phyloP scores from a whole-genome alignment of 1,140 invertebrate genomes.

The Drosophila novamexicana region DNA sequence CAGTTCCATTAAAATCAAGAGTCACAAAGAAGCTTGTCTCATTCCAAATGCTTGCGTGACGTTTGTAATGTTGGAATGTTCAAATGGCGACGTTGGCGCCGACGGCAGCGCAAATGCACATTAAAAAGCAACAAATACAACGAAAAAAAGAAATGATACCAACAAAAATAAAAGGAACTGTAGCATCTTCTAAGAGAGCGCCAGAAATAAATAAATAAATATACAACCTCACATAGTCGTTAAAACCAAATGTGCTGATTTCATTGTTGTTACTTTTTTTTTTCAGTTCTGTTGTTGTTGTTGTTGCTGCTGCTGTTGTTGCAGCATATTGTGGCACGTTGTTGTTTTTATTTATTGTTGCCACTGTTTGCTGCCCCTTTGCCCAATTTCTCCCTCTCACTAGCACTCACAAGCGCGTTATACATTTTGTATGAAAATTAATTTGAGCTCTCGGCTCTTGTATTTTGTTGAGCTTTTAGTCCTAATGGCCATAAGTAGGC shows the following conservation, averaged over 20 bases:
- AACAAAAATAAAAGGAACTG: conserved; percentile 23
- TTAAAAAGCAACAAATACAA: conserved; percentile 71
- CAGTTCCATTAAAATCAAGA: conserved; percentile 43
- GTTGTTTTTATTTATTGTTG: conserved; percentile 46
- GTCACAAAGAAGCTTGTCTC: conserved; percentile 26
- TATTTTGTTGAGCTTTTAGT: conserved; percentile 71
- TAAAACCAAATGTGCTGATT: conserved; percentile 82
- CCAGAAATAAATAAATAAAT: conserved; percentile 20
- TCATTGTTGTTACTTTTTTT: conserved; percentile 50
- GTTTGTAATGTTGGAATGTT: conserved; percentile 61
- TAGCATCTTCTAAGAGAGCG: conserved; percentile 52
- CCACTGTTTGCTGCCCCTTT: conserved; percentile 34
- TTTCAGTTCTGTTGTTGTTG: conserved; percentile 8
- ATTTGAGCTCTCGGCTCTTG: conserved; percentile 71
- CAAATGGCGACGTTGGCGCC: conserved; percentile 60
- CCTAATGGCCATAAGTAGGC: conserved; percentile 76
- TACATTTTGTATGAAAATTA: conserved; percentile 80
- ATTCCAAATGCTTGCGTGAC: conserved; percentile 45
- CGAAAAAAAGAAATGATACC: conserved; percentile 15
- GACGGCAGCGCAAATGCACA: conserved; percentile 66
- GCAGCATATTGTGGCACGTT: conserved; percentile 37
- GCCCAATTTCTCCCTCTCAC: neutral
- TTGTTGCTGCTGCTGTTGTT: conserved; percentile 8
- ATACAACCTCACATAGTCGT: conserved; percentile 65
- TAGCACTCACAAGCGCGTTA: conserved; percentile 38